Base-by-base conservation (phyloP, 2,797 vertebrate genomes). In the Acipenser ruthenus region DNA sequence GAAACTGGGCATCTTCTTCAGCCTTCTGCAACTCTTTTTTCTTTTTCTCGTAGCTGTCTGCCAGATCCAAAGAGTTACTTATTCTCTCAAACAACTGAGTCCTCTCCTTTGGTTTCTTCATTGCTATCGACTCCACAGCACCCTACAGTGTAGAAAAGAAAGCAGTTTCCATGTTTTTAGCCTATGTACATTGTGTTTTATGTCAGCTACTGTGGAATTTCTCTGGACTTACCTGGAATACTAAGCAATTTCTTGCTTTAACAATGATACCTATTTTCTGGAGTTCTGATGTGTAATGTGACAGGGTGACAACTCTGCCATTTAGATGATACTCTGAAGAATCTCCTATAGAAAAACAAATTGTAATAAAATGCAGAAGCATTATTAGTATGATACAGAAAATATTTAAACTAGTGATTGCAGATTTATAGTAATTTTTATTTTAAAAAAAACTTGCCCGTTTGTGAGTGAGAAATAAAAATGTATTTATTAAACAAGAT, bases 21-120 rank as follows among this genome's bases (percentile, higher is more conserved):
- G 96, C 94, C 71, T 91, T 87, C 61, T 84, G 81, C 81, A 97
- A 75, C 50, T 83, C 85, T 8, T 75, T 85, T 73, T 91, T 94
- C 81, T 90, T 95, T 68, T 18, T 69, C 10, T 91, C 83, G 69
- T 99, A 99, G 9, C 95, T 91, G n/a, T 79, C 80, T 50, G 85
- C 78, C 61, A 86, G 83, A 51, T 95, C 90, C 65, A 75, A 75
- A 0, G 97, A 99, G 78, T 83, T 84, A 75, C 95, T 94, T 72
- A 99, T 94, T 65, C 71, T 76, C 78, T 99, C 95, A 71, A 99
- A 93, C 79, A 98, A 90, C 37, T 90, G 92, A 66, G 93, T 91
- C 75, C 92, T 88, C 70, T 98, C 95, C 72, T 89, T 95, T 0
- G 94, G 90, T 62, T 92, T 93, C 76, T 94, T 97, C 89, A 96